Evolutionary conservation across 2,888 invertebrate genomes (phyloP), one percentile per base, ranked within the genome.

Genomic region (Lissocephala sabroskyi): DNA sequence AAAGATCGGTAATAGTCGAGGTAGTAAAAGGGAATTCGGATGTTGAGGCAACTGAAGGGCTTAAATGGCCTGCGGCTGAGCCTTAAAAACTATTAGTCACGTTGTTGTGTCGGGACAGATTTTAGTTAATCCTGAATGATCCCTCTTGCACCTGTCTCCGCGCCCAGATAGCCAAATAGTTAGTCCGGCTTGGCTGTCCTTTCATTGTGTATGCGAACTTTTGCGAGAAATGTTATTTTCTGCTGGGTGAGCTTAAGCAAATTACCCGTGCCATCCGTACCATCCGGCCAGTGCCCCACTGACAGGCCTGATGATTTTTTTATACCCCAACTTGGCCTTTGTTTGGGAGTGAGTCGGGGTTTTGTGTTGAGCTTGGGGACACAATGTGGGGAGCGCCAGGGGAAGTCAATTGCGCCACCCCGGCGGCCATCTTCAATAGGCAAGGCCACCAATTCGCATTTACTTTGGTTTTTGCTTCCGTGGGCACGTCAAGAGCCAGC

Each of bases 211-310:
- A 52, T 62, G 59, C 64, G 50, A 62, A 65, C 62, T 60, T 70
- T 62, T 64, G 74, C 67, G 71, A 46, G 65, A 68, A 73, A 68
- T 59, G 71, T 74, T 71, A 74, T 74, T 73, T 73, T 73, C 71
- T 64, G 74, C 68, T 68, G 48, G 52, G 64, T 60, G 65, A 55
- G 65, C 62, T 73, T 74, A 70, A 65, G 64, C 65, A 70, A 73
- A 74, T 74, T 71, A 74, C 65, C 62, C 67, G 50, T 67, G 58
- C 44, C 50, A 46, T 17, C 29, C 19, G n/a, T n/a, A n/a, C n/a
- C n/a, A n/a, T n/a, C n/a, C n/a, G n/a, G 30, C n/a, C 30, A 10
- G 11, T 30, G 5, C 3, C 30, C n/a, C 3, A 3, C n/a, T 4
- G 11, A 11, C 30, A 30, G n/a, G 23, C 23, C 23, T 23, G 23